Evolutionary conservation across 2,797 vertebrate species (phyloP).

Genomic region (Enteromius unitaeniatus): DNA sequence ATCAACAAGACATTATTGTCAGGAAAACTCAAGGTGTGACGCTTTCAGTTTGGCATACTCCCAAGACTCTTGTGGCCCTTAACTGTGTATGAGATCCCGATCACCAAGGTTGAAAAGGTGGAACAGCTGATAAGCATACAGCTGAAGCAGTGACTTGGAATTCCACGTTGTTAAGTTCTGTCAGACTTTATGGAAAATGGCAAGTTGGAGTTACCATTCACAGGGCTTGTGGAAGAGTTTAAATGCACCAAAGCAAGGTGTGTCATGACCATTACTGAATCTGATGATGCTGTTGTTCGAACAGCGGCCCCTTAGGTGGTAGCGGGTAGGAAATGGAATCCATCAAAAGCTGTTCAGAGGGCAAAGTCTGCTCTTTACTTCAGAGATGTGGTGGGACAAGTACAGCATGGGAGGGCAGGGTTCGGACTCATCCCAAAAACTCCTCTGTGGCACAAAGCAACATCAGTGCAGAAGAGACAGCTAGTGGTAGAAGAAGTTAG

Average conservation of each 20-base stretch:
- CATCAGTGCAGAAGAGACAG: slow-evolving; percentile 4
- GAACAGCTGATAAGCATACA: slow-evolving; percentile 14
- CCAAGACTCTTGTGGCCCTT: slow-evolving; percentile 4
- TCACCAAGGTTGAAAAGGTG: not conserved
- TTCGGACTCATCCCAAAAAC: slow-evolving; percentile 27
- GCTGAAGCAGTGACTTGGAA: slow-evolving; percentile 4
- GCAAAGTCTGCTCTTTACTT: slow-evolving; percentile 6
- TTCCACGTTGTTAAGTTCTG: not conserved
- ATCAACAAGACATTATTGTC: too few species aligned
- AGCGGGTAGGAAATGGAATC: slow-evolving; percentile 11
- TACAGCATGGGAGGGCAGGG: slow-evolving; percentile 26
- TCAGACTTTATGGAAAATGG: not conserved
- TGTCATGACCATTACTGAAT: too few species aligned
- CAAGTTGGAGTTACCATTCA: slow-evolving; percentile 15
- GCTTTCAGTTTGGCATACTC: slow-evolving; percentile 36
- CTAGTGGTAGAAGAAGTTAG: not conserved
- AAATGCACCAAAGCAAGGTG: not conserved
- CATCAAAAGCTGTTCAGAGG: slow-evolving; percentile 33
- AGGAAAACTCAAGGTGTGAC: not conserved
- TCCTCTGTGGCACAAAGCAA: slow-evolving; percentile 19
- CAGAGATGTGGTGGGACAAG: slow-evolving; percentile 32
- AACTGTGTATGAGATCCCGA: slow-evolving; percentile 12
- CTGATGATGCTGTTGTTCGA: too few species aligned
- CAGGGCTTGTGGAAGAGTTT: slow-evolving; percentile 18
- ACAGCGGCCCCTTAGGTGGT: not conserved